Percentiles rank a stretch among this genome's conserved stretches.
These are phyloP conservation scores for Fistularia commersonii DNA, from an alignment of 2,797 vertebrate species.

Conservation along the genomic window DNA sequence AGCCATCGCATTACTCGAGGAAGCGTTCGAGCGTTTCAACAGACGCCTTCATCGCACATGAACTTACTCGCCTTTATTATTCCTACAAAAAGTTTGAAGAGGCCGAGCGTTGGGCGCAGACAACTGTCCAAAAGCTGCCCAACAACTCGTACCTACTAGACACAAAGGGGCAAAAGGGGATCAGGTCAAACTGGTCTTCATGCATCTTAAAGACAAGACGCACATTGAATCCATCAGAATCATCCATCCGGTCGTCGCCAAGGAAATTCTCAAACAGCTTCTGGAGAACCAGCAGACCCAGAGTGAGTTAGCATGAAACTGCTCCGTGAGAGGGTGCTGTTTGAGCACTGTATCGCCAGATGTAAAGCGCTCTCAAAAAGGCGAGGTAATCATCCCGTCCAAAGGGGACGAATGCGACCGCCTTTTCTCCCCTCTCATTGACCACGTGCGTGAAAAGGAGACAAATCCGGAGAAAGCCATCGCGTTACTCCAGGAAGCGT, in stretches of 20 bases:
- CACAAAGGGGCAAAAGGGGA: slow-evolving; percentile 81
- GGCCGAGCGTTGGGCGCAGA: slow-evolving; percentile 75
- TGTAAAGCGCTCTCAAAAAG: slow-evolving; percentile 77
- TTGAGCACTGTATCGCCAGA: slow-evolving; percentile 76
- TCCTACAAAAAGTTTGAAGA: slow-evolving; percentile 73
- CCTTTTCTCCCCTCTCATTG: slow-evolving; percentile 80
- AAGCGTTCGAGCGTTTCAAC: slow-evolving; percentile 72
- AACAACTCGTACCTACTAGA: slow-evolving; percentile 80
- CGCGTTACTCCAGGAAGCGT: slow-evolving; percentile 69
- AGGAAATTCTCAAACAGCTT: slow-evolving; percentile 81
- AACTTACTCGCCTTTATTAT: slow-evolving; percentile 78
- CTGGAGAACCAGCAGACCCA: slow-evolving; percentile 58
- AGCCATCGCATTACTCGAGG: slow-evolving; percentile 72
- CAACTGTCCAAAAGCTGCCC: slow-evolving; percentile 67
- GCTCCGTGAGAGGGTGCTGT: slow-evolving; percentile 70
- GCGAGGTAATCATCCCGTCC: slow-evolving; percentile 70
- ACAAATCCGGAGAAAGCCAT: slow-evolving; percentile 69
- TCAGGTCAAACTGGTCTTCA: slow-evolving; percentile 78
- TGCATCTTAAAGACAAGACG: slow-evolving; percentile 76
- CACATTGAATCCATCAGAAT: slow-evolving; percentile 77
- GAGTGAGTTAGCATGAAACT: slow-evolving; percentile 75
- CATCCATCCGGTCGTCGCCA: slow-evolving; percentile 80
- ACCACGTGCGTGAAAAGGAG: slow-evolving; percentile 68
- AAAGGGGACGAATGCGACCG: slow-evolving; percentile 79
- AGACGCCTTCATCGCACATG: slow-evolving; percentile 81